Evolutionary conservation across 2,113 vertebrate species (phyloP).

Genomic region (Apteryx owenii): DNA sequence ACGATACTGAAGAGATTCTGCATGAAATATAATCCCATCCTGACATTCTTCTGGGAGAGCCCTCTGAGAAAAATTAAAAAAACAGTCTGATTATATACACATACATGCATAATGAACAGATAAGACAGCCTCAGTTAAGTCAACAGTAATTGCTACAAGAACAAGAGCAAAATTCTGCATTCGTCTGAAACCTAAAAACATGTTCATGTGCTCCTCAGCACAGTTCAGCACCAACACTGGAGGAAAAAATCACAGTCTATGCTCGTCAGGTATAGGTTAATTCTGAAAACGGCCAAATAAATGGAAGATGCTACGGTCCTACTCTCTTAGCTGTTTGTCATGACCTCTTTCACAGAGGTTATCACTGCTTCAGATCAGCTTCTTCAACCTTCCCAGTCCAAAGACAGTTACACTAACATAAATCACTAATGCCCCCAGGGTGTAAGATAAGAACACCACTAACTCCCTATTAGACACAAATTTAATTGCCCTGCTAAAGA

Average conservation of each 20-base stretch:
- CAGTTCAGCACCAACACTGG: neutral
- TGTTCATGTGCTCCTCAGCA: fast-evolving
- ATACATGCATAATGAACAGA: neutral
- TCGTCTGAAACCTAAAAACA: neutral
- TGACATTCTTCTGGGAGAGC: neutral
- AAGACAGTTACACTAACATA: neutral
- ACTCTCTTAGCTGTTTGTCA: neutral
- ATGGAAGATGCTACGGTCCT: neutral
- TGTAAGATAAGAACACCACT: neutral
- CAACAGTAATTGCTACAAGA: neutral
- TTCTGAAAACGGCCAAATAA: neutral
- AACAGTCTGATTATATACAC: neutral
- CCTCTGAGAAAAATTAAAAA: conserved; percentile 2
- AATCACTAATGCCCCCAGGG: neutral
- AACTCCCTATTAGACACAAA: neutral
- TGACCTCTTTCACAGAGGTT: neutral
- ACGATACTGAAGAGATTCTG: conserved; percentile 81
- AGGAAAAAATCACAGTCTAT: neutral
- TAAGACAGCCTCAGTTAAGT: neutral
- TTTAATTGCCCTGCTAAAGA: neutral
- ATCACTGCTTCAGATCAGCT: neutral
- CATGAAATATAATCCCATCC: neutral
- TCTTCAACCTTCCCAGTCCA: neutral
- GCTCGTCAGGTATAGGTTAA: neutral
- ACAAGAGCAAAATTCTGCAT: neutral